Evolutionary conservation across 2,113 vertebrate genomes (phyloP).

Genomic region (Rhea americana): DNA sequence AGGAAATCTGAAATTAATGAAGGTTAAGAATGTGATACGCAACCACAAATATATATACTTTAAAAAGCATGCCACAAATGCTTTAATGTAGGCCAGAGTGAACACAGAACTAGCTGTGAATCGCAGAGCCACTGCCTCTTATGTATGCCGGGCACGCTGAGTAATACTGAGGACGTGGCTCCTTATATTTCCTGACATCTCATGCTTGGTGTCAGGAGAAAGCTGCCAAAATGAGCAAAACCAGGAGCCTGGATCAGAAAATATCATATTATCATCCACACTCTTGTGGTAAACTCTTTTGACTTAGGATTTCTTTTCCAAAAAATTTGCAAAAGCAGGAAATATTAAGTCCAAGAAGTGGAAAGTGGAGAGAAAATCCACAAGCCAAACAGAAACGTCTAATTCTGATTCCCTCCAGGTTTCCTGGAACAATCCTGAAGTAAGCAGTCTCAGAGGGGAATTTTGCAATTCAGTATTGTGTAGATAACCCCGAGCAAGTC

Average conservation of each 20-base stretch:
- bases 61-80: constrained; percentile 2
- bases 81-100: constrained; percentile 9
- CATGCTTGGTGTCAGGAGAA: background rate
- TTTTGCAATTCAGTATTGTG: fast-evolving
- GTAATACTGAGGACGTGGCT: background rate
- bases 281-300: background rate
- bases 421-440: background rate
- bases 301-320: background rate
- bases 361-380: background rate
- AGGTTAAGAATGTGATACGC: background rate
- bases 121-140: background rate
- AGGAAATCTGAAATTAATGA: constrained; percentile 17
- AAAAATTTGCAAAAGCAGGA: background rate
- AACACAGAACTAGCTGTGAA: background rate
- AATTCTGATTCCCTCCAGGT: background rate
- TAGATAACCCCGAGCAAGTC: fast-evolving
- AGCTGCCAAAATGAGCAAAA: background rate
- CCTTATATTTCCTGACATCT: background rate
- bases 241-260: background rate
- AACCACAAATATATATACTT: background rate
- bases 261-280: background rate
- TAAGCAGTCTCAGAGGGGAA: background rate
- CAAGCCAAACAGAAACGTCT: background rate
- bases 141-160: background rate
- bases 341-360: background rate